Conservation (phyloP, 2,113 vertebrate genomes). For the Australoheros scitulus region DNA sequence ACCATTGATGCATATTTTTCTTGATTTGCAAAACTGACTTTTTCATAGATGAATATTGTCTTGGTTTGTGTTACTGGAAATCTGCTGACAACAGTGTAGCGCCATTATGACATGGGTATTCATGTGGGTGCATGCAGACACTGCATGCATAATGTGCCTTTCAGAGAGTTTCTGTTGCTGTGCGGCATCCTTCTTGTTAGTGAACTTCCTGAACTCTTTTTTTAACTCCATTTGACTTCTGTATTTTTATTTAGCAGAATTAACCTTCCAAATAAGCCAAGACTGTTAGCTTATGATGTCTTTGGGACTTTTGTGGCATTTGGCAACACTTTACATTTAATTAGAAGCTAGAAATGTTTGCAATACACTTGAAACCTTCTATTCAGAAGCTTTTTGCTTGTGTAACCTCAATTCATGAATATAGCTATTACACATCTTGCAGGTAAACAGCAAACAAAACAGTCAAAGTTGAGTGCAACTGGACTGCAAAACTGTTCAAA, state of each 20-base stretch:
- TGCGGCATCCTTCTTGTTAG: conserved; percentile 26
- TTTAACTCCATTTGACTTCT: conserved; percentile 40
- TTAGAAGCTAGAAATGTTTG: background rate
- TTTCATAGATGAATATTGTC: background rate
- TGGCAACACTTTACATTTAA: background rate
- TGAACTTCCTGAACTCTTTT: conserved; percentile 71
- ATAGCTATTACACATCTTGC: background rate
- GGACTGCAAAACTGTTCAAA: background rate
- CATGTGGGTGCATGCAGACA: background rate
- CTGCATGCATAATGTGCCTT: conserved; percentile 11
- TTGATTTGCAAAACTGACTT: background rate
- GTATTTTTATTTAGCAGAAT: conserved; percentile 18
- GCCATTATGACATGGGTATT: background rate
- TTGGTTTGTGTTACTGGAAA: background rate
- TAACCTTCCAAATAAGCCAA: background rate
- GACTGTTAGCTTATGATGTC: background rate
- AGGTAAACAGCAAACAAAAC: background rate
- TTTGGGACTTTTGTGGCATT: background rate
- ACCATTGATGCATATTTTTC: background rate
- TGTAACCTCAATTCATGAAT: background rate
- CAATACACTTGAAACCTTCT: background rate
- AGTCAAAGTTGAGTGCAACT: background rate
- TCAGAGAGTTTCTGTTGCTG: conserved; percentile 9
- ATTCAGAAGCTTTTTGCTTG: background rate
- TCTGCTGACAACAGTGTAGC: background rate